Evolutionary conservation across 2,113 vertebrate genomes (phyloP).

Genomic region (Lophius piscatorius): DNA sequence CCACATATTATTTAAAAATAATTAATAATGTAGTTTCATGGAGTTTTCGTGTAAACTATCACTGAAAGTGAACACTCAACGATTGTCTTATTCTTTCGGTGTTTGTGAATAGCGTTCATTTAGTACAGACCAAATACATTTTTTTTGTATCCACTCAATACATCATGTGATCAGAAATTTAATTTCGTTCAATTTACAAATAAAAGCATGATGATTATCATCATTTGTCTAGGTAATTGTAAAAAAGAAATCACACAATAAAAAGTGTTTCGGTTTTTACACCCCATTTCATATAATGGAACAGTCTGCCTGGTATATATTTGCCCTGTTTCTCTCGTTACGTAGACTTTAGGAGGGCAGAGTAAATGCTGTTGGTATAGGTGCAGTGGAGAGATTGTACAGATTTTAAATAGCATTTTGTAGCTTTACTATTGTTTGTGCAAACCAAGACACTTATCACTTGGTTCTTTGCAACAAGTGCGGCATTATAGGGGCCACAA

Average conservation of each 20-base stretch:
- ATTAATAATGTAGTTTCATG: too few relatives aligned
- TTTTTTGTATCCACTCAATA: neutral
- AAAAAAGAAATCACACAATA: neutral
- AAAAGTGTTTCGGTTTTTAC: neutral
- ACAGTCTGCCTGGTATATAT: conserved; percentile 41
- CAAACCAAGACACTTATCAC: conserved; percentile 6
- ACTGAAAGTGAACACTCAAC: neutral
- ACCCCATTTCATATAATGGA: conserved; percentile 24
- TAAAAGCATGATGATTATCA: neutral
- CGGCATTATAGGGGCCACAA: conserved; percentile 17
- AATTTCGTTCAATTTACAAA: neutral
- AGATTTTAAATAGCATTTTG: conserved; percentile 29
- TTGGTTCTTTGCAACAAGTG: conserved; percentile 11
- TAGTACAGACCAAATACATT: conserved; percentile 35
- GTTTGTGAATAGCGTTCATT: neutral
- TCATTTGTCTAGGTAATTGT: neutral
- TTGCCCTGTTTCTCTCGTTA: neutral
- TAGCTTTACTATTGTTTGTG: neutral
- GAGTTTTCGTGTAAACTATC: neutral
- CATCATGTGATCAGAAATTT: neutral
- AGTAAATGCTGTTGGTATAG: neutral
- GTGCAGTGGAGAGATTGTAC: conserved; percentile 6
- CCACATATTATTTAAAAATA: too few relatives aligned
- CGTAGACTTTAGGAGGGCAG: conserved; percentile 50
- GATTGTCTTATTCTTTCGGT: conserved; percentile 45